These are phyloP conservation scores for Chymomyza costata DNA, from an alignment of 1,140 invertebrate genomes.

Conservation along the genomic window DNA sequence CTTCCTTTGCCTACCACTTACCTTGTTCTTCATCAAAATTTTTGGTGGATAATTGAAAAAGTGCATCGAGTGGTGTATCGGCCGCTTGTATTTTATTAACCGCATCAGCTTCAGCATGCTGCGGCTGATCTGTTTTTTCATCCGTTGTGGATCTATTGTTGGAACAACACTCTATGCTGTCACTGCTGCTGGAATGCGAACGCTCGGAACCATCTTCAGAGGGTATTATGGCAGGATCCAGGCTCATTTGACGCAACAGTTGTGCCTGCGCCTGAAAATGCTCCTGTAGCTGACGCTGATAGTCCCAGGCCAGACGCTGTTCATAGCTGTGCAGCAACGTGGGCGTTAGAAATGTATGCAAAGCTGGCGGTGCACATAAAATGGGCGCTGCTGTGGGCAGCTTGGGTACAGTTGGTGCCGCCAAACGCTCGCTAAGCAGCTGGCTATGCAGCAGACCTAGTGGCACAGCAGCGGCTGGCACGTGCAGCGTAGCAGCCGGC, in stretches of 20 bases:
- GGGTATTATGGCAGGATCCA: conserved; percentile 64
- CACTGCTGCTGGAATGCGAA: conserved; percentile 75
- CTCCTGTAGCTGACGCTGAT: conserved; percentile 77
- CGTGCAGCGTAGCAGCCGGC: neutral
- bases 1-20: conserved; percentile 64
- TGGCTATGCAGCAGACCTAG: too few relatives aligned
- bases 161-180: conserved; percentile 82
- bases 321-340: conserved; percentile 69
- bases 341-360: conserved; percentile 68
- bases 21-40: conserved; percentile 90
- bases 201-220: conserved; percentile 77
- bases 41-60: conserved; percentile 98
- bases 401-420: conserved; percentile 5
- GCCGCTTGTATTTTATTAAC: too few relatives aligned
- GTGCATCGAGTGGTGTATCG: conserved; percentile 92
- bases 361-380: conserved; percentile 17
- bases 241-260: conserved; percentile 67
- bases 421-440: conserved; percentile 12
- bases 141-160: conserved; percentile 51
- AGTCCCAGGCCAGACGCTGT: conserved; percentile 77
- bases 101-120: conserved; percentile 42
- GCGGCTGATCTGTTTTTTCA: conserved; percentile 5
- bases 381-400: conserved; percentile 7
- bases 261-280: conserved; percentile 73
- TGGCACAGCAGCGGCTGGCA: too few relatives aligned